These are phyloP conservation scores for Miichthys miiuy DNA, from an alignment of 2,797 vertebrate genomes.

Conservation along the genomic window DNA sequence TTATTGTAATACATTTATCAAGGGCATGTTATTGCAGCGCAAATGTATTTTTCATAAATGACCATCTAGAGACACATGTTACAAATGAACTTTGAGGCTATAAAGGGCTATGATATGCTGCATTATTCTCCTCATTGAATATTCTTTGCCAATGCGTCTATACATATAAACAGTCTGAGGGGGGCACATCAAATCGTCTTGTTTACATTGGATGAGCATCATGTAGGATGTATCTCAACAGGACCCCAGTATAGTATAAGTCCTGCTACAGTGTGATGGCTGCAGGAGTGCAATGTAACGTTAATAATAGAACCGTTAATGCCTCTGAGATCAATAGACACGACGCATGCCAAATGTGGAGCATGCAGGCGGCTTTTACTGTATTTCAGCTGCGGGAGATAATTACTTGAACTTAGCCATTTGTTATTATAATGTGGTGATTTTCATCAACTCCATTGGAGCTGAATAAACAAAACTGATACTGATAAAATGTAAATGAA, in stretches of 20 bases:
- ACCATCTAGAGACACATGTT: background rate
- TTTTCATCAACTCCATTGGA: conserved; percentile 48
- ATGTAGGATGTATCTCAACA: conserved; percentile 30
- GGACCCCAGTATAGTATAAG: background rate
- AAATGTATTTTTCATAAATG: background rate
- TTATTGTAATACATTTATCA: background rate
- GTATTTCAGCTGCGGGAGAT: conserved; percentile 24
- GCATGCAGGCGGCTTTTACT: background rate
- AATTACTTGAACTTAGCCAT: conserved; percentile 33
- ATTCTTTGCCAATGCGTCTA: conserved; percentile 1
- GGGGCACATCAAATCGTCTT: conserved; percentile 1
- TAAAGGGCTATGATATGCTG: background rate
- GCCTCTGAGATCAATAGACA: conserved; percentile 38
- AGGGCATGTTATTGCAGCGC: background rate
- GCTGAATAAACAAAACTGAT: conserved; percentile 51
- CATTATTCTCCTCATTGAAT: background rate
- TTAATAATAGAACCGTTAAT: conserved; percentile 50
- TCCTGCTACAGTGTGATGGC: conserved; percentile 27
- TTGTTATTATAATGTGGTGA: conserved; percentile 55
- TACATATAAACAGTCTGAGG: conserved; percentile 29
- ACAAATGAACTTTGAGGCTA: background rate
- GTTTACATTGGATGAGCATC: conserved; percentile 43
- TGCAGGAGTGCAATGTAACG: conserved; percentile 1
- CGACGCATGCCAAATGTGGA: conserved; percentile 6
- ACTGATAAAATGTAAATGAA: conserved; percentile 39